Evolutionary conservation across 2,113 vertebrate genomes (phyloP).

Genomic region (Prunella fulvescens): DNA sequence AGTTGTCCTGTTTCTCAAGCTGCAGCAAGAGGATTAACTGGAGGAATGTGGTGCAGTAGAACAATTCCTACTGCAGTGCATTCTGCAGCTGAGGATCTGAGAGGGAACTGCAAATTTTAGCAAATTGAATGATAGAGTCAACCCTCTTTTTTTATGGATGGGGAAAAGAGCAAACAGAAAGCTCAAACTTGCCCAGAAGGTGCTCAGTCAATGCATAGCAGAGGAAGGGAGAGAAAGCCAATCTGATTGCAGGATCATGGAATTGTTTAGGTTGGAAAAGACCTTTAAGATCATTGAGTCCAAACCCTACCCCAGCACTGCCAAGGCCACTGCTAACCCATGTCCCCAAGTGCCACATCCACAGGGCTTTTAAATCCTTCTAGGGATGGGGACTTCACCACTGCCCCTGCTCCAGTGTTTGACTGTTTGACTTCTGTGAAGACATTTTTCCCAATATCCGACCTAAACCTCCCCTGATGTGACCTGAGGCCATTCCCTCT

Average conservation of each 20-base stretch:
- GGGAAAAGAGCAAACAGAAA: neutral
- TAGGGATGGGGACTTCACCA: neutral
- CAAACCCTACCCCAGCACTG: neutral
- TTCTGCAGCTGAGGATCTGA: neutral
- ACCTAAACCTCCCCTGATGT: neutral
- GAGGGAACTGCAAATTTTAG: neutral
- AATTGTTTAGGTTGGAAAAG: neutral
- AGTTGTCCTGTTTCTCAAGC: neutral
- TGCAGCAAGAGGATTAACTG: neutral
- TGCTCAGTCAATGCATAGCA: neutral
- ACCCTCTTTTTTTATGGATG: neutral
- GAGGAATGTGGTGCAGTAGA: neutral
- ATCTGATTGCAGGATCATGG: neutral
- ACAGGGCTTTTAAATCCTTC: neutral
- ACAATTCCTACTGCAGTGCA: neutral
- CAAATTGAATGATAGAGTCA: neutral
- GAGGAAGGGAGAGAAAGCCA: conserved; percentile 11
- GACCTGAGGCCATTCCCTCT: rapidly evolving
- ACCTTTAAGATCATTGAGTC: neutral
- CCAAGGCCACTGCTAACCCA: neutral
- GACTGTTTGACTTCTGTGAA: neutral
- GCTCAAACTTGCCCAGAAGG: neutral
- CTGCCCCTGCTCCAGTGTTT: neutral
- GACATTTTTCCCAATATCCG: neutral
- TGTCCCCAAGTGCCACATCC: neutral